A percentile compares a stretch with the other conserved stretches of the same genome.
These are phyloP conservation scores for Chaenogobius annularis DNA, from an alignment of 2,113 vertebrate species.

Conservation along the genomic window DNA sequence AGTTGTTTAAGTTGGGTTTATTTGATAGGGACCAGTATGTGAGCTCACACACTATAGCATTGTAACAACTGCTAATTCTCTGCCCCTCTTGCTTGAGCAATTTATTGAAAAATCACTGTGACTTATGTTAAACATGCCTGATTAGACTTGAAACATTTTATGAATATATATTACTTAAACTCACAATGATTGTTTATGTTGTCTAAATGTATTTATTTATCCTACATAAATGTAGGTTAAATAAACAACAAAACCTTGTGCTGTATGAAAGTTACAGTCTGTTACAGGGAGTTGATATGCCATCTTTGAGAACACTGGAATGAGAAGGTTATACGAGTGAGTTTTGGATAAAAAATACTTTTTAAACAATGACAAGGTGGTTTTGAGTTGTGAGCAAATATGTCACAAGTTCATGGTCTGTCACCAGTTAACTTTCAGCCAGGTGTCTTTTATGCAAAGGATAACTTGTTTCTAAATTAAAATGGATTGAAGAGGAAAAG, in stretches of 20 bases:
- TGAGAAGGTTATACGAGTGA: not conserved
- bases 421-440: not conserved
- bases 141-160: too few species aligned
- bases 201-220: not conserved
- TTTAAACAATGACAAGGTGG: not conserved
- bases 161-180: too few species aligned
- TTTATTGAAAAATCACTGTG: not conserved
- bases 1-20: too few species aligned
- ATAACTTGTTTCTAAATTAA: constrained; percentile 31
- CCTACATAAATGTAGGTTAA: too few species aligned
- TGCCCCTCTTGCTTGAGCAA: not conserved
- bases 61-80: not conserved
- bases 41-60: too few species aligned
- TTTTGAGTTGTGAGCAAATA: not conserved
- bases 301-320: too few species aligned
- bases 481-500: constrained; percentile 34
- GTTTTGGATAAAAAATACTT: not conserved
- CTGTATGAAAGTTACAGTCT: not conserved
- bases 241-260: too few species aligned
- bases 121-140: not conserved
- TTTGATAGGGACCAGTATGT: too few species aligned
- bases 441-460: constrained; percentile 25
- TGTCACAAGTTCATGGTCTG: not conserved
- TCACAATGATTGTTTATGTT: not conserved
- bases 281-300: not conserved